phyloP scores from a whole-genome alignment of 2,888 invertebrate genomes.

The Lasius platythorax region DNA sequence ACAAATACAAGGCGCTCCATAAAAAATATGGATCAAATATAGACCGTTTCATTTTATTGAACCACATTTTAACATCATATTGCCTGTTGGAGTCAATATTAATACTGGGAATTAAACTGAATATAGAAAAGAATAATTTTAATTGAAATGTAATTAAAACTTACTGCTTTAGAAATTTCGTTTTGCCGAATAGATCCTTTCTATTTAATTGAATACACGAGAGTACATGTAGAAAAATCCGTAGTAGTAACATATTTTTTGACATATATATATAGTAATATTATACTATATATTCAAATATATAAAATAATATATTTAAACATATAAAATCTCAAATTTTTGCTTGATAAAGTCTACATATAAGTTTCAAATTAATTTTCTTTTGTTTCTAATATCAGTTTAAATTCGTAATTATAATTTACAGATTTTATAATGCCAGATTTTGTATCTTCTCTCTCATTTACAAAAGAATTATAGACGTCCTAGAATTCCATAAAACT shows the following conservation, averaged over 20 bases:
- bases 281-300: too few species aligned
- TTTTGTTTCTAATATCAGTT: background rate
- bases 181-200: background rate
- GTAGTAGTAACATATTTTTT: background rate
- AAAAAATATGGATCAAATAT: background rate
- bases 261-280: background rate
- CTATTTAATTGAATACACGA: background rate
- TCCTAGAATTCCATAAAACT: background rate
- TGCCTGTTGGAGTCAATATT: background rate
- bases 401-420: background rate
- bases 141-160: slow-evolving; percentile 7
- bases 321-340: background rate
- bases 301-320: background rate
- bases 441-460: background rate
- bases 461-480: background rate
- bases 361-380: background rate
- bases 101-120: background rate
- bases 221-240: background rate
- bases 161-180: slow-evolving; percentile 15
- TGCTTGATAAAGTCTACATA: background rate
- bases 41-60: background rate
- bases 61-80: background rate
- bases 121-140: background rate
- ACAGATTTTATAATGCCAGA: background rate
- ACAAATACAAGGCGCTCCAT: background rate